phyloP scores from a whole-genome alignment of 2,888 invertebrate species.

The Pollenia labialis region DNA sequence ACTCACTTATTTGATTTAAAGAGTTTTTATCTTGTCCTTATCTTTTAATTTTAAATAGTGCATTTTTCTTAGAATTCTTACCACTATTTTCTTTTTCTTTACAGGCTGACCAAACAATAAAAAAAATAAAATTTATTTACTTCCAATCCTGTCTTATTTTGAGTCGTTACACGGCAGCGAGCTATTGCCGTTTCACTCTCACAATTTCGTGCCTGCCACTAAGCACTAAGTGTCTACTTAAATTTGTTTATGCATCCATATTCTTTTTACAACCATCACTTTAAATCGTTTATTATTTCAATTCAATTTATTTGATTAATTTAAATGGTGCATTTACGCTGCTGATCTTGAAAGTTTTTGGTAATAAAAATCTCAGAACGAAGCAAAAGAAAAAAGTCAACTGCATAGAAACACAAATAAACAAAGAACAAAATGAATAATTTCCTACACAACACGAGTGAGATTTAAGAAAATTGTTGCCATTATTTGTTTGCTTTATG shows the following conservation, averaged over 20 bases:
- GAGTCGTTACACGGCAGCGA: too few species aligned
- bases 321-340: conserved; percentile 29
- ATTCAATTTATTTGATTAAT: conserved; percentile 41
- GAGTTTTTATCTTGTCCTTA: too few species aligned
- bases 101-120: too few species aligned
- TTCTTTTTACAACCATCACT: background rate
- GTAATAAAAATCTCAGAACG: conserved; percentile 16
- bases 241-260: conserved; percentile 1
- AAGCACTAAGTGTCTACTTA: conserved; percentile 1
- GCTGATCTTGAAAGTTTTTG: conserved; percentile 54
- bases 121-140: too few species aligned
- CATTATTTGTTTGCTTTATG: conserved; percentile 40
- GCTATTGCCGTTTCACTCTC: too few species aligned
- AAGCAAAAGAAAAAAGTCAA: background rate
- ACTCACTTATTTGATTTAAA: too few species aligned
- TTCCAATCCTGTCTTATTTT: too few species aligned
- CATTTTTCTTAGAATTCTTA: too few species aligned
- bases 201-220: too few species aligned
- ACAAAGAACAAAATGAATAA: background rate
- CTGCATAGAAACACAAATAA: conserved; percentile 22
- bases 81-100: too few species aligned
- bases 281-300: conserved; percentile 38
- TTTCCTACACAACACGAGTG: conserved; percentile 1
- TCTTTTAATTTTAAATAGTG: too few species aligned
- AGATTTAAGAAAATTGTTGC: conserved; percentile 57